A percentile compares a stretch with the other conserved stretches of the same genome.
phyloP scores from a whole-genome alignment of 1,140 invertebrate species.

The Drosophila seguyi region DNA sequence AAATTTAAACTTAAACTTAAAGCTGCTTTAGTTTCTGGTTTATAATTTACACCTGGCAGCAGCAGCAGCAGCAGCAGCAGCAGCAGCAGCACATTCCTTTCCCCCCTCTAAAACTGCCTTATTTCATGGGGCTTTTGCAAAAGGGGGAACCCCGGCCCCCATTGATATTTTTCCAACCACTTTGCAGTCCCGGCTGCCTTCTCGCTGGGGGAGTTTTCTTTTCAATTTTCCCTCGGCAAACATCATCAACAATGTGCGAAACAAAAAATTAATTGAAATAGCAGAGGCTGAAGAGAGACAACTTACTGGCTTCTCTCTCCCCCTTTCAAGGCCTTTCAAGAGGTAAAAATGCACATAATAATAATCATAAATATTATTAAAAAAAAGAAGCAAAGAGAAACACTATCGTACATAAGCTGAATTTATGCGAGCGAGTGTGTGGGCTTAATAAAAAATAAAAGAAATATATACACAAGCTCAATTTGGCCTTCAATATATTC shows the following conservation, averaged over 20 bases:
- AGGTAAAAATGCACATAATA: conserved; percentile 41
- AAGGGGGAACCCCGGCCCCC: neutral
- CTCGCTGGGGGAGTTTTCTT: conserved; percentile 34
- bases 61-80: too few relatives aligned
- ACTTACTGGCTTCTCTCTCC: conserved; percentile 9
- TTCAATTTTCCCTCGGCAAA: conserved; percentile 60
- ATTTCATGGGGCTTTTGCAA: conserved; percentile 5
- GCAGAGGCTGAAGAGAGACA: conserved; percentile 44
- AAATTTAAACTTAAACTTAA: too few relatives aligned
- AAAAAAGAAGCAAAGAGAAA: conserved; percentile 7
- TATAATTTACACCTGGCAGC: conserved; percentile 1
- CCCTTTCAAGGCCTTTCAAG: neutral
- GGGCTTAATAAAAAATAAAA: too few relatives aligned
- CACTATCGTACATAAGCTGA: conserved; percentile 15
- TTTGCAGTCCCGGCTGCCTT: neutral
- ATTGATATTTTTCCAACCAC: conserved; percentile 24
- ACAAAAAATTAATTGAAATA: conserved; percentile 76
- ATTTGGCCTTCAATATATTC: neutral
- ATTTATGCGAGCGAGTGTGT: too few relatives aligned
- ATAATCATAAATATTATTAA: conserved; percentile 52
- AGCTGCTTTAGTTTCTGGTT: neutral
- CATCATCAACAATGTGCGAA: conserved; percentile 65
- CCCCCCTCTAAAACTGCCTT: too few relatives aligned
- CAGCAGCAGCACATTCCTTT: too few relatives aligned
- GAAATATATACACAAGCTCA: too few relatives aligned